These are phyloP conservation scores for Synaphobranchus kaupii DNA, from an alignment of 2,797 vertebrate genomes.

Conservation along the genomic window DNA sequence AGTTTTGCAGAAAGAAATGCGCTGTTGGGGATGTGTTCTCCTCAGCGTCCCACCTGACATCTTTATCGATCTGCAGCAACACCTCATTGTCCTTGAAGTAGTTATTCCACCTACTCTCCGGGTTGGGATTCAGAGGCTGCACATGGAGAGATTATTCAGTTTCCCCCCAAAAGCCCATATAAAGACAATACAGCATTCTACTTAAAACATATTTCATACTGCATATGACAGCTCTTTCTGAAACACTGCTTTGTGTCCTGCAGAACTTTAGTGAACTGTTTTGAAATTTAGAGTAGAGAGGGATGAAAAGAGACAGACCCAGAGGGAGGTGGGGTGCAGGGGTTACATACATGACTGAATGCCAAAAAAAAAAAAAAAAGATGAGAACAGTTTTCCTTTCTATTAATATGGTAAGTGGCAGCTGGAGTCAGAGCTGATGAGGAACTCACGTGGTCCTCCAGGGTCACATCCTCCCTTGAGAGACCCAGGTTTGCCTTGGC, in stretches of 20 bases:
- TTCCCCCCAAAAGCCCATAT: neutral
- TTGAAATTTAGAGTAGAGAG: neutral
- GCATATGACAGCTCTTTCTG: neutral
- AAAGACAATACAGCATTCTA: neutral
- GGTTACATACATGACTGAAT: neutral
- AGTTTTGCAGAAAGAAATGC: neutral
- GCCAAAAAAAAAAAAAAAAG: neutral
- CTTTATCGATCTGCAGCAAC: conserved; percentile 96
- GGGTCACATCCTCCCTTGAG: conserved; percentile 93
- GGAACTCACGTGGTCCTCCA: conserved; percentile 87
- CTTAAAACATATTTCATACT: neutral
- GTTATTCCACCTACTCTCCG: conserved; percentile 95
- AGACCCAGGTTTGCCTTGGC: conserved; percentile 93
- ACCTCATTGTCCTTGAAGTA: conserved; percentile 99
- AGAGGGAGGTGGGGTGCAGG: neutral
- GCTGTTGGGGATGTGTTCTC: neutral
- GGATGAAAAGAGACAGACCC: neutral
- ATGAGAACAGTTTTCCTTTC: neutral
- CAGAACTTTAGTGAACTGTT: neutral
- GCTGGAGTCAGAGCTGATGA: neutral
- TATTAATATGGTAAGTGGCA: neutral
- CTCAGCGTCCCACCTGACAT: conserved; percentile 81
- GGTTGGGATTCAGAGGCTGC: conserved; percentile 94
- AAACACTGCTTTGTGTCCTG: neutral
- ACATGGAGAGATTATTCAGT: neutral